A percentile compares a stretch with the other conserved stretches of the same genome.
These are phyloP conservation scores for Platycheirus albimanus DNA, from an alignment of 2,888 invertebrate species.

Conservation along the genomic window DNA sequence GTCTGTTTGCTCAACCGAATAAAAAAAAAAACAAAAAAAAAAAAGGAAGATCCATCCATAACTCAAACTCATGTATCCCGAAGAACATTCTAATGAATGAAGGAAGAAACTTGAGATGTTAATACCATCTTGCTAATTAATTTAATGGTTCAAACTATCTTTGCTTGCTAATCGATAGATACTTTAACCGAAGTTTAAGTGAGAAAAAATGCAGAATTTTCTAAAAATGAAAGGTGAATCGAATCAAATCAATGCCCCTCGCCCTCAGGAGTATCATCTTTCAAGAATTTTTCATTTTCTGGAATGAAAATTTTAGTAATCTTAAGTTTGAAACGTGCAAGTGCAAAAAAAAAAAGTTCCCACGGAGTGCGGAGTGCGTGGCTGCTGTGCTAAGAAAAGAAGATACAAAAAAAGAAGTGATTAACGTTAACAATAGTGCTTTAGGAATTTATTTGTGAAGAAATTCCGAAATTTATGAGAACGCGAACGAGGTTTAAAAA, in stretches of 20 bases:
- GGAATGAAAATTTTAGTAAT: conserved; percentile 37
- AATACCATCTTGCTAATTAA: too few species aligned
- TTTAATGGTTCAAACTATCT: too few species aligned
- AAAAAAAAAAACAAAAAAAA: conserved; percentile 16
- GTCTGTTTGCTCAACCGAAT: conserved; percentile 39
- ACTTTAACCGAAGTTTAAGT: too few species aligned
- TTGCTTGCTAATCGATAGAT: too few species aligned
- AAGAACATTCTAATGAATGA: conserved; percentile 67
- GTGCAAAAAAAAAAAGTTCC: conserved; percentile 51
- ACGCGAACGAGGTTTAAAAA: conserved; percentile 49
- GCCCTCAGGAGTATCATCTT: background rate
- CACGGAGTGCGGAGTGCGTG: conserved; percentile 39
- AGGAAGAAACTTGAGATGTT: too few species aligned
- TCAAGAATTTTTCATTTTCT: conserved; percentile 31
- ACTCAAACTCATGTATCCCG: background rate
- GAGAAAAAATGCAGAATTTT: conserved; percentile 2
- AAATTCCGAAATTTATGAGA: conserved; percentile 22
- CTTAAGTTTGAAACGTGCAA: conserved; percentile 27
- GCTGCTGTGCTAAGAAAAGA: conserved; percentile 31
- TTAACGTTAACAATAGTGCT: conserved; percentile 35
- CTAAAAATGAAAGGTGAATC: background rate
- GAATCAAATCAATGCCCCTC: conserved; percentile 19
- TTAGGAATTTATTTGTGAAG: conserved; percentile 39
- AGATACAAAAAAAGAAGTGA: conserved; percentile 46
- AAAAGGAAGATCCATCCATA: conserved; percentile 5